Conservation (phyloP, 1,140 invertebrate genomes). For the Aphelinus certus region DNA sequence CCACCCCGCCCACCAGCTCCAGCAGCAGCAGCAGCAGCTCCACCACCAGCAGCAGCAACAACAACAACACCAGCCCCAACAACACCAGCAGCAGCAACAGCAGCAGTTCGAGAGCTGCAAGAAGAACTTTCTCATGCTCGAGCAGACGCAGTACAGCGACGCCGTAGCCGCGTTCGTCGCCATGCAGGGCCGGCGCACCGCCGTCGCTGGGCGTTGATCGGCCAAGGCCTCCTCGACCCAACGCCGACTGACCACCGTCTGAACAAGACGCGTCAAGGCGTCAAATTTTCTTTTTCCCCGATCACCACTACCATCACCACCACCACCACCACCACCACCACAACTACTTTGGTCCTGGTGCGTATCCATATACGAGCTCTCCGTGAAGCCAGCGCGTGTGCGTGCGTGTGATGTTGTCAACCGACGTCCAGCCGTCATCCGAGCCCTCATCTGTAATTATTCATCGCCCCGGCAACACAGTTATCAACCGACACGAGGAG, state of each 20-base stretch:
- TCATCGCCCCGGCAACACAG: neutral
- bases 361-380: too few species aligned
- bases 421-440: neutral
- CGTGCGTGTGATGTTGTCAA: too few species aligned
- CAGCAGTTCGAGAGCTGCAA: slow-evolving; percentile 63
- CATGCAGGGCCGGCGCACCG: slow-evolving; percentile 47
- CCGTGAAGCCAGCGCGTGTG: too few species aligned
- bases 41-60: slow-evolving; percentile 41
- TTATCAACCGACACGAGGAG: neutral
- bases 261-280: too few species aligned
- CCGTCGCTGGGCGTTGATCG: slow-evolving; percentile 19
- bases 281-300: too few species aligned
- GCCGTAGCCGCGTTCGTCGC: slow-evolving; percentile 63
- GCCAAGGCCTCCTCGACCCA: neutral
- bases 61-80: slow-evolving; percentile 21
- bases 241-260: too few species aligned
- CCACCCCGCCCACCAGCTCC: slow-evolving; percentile 38
- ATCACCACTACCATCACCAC: neutral
- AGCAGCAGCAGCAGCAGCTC: slow-evolving; percentile 29
- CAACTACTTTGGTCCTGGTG: slow-evolving; percentile 10
- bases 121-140: slow-evolving; percentile 56
- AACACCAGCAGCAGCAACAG: slow-evolving; percentile 49
- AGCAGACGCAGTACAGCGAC: slow-evolving; percentile 63
- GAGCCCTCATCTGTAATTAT: slow-evolving; percentile 11
- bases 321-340: slow-evolving; percentile 18